These are phyloP conservation scores for Cossypha caffra DNA, from an alignment of 2,797 vertebrate genomes.

Conservation along the genomic window DNA sequence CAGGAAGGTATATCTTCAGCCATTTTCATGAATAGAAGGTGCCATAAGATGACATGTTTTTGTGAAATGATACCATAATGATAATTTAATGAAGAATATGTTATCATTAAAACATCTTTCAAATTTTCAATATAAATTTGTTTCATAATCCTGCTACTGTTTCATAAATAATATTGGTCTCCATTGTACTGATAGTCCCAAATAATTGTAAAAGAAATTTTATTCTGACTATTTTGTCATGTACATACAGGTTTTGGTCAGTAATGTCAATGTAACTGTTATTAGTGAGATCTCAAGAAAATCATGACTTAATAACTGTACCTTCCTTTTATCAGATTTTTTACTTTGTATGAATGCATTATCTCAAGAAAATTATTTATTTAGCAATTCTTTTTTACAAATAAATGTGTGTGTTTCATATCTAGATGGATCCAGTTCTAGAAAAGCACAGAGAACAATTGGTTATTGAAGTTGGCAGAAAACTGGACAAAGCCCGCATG, in stretches of 20 bases:
- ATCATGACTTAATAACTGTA: neutral
- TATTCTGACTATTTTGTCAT: neutral
- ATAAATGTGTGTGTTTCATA: neutral
- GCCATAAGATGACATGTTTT: neutral
- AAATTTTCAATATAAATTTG: neutral
- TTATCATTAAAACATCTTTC: neutral
- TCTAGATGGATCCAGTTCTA: slow-evolving; percentile 90
- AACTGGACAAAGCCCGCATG: slow-evolving; percentile 95
- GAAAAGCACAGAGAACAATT: slow-evolving; percentile 91
- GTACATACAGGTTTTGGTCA: neutral
- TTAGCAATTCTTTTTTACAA: neutral
- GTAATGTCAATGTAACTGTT: neutral
- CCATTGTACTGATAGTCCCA: neutral
- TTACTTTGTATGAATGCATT: neutral
- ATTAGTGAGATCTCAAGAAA: neutral
- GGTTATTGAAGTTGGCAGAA: slow-evolving; percentile 89
- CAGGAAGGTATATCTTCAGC: neutral
- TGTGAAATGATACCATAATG: neutral
- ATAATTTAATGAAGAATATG: neutral
- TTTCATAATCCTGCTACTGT: neutral
- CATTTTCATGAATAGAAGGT: neutral
- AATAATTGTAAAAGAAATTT: neutral
- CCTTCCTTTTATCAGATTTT: neutral
- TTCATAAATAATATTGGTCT: neutral
- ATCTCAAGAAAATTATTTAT: neutral